Conservation (phyloP, 2,888 invertebrate genomes). For the Athrips mouffetella region DNA sequence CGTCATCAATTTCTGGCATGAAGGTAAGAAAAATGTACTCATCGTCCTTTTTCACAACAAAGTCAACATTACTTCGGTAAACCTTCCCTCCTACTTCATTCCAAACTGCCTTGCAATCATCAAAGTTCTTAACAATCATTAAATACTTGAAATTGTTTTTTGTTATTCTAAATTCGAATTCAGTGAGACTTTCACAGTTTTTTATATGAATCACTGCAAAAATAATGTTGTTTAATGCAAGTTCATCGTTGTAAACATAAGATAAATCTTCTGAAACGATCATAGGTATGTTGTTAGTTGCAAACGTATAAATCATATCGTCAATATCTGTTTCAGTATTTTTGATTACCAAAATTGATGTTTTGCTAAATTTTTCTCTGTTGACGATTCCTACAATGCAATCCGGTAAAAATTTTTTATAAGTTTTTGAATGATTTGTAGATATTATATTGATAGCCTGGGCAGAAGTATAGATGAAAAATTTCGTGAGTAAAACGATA, state of each 20-base stretch:
- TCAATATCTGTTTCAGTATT: background rate
- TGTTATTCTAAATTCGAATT: slow-evolving; percentile 25
- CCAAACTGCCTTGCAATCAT: slow-evolving; percentile 28
- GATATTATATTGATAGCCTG: background rate
- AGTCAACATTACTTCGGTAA: slow-evolving; percentile 35
- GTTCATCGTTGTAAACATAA: slow-evolving; percentile 13
- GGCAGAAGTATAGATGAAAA: background rate
- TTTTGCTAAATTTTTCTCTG: background rate
- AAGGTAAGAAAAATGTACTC: slow-evolving; percentile 33
- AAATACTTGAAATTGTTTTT: slow-evolving; percentile 32
- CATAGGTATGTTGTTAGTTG: slow-evolving; percentile 23
- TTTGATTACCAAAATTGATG: background rate
- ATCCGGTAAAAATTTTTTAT: background rate
- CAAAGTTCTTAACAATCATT: slow-evolving; percentile 19
- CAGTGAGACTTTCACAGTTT: slow-evolving; percentile 25
- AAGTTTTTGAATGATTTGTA: background rate
- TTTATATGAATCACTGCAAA: slow-evolving; percentile 33
- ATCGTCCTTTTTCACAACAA: slow-evolving; percentile 31
- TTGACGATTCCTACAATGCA: background rate
- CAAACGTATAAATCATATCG: slow-evolving; percentile 24
- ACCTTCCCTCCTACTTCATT: slow-evolving; percentile 27
- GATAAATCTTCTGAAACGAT: slow-evolving; percentile 17
- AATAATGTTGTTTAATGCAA: slow-evolving; percentile 18
- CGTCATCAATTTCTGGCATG: slow-evolving; percentile 37
- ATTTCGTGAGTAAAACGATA: background rate